Evolutionary conservation across 2,797 vertebrate species (phyloP), one percentile per base, ranked within the genome.

Genomic region (Remorina albescens): DNA sequence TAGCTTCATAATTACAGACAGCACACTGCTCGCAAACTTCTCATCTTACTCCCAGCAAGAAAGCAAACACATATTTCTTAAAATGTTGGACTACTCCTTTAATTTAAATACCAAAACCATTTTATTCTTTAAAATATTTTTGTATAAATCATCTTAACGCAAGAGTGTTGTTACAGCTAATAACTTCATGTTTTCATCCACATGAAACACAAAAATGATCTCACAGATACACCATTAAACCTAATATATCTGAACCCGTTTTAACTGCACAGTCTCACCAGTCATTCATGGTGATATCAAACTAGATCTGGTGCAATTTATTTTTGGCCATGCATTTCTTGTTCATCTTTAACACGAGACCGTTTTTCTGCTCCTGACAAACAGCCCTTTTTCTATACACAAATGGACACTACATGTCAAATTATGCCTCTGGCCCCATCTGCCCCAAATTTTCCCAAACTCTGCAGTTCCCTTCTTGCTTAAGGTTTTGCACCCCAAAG

Each of bases 401-500:
- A 41, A 69, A 71, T 44, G 56, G 36, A 74, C 61, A 79, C 37
- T 12, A 41, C 65, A 67, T 51, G 39, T 71, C 34, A 56, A 41
- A 41, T 42, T 21, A 51, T 71, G 70, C 65, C 57, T 81, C 81
- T 88, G 87, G 87, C 88, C 90, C 90, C 85, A 69, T 80, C 75
- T 76, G 60, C 71, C 68, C 71, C 47, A 28, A 77, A 66, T 36
- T 44, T 39, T 78, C 81, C 82, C 70, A 80, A 78, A 76, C 59
- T 77, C 76, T 15, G 28, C 67, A 5, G 32, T 61, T 78, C 77
- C 78, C 76, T 75, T 63, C 73, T 73, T 55, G 66, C 59, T 76
- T 67, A 80, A 87, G 73, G 68, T 88, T 71, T 81, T 84, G 37
- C 82, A 86, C 88, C 82, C 76, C 46, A 75, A 93, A 92, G 92